Base-by-base conservation (phyloP, 2,888 invertebrate genomes). In the Tillus elongatus region DNA sequence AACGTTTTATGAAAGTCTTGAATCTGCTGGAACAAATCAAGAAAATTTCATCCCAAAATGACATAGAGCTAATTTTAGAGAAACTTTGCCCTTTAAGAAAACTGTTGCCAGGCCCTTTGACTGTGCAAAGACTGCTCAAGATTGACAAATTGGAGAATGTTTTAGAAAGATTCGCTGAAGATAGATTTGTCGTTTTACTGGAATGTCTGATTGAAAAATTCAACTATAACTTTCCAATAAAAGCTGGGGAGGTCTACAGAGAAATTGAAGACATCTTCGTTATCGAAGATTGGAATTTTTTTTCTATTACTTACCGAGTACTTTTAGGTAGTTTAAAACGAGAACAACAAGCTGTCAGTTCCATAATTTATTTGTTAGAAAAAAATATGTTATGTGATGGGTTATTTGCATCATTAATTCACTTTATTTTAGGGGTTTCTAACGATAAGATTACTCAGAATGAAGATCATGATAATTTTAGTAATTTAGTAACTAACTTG, bases 51-150 rank as follows among this genome's bases (percentile, higher is more conserved):
- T 64, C 64, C n/a, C 45, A 59, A 9, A 50, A 47, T 14, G 64
- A 70, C 45, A 57, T 63, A 4, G 47, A 54, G 2, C 44, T 42
- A 12, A 57, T 70, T 32, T 49, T 62, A 35, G 33, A 36, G 2
- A 44, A 53, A 16, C 45, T 71, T 30, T 46, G 54, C 12, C 39
- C 56, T 8, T 36, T 72, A 3, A 39, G 59, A 14, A 44, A 58
- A 24, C 51, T 58, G 30, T 51, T 70, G 35, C 71, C 72, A 2
- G 77, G 77, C 4, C 71, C 75, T 0, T 52, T 77, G 15, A 85
- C 83, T 0, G 70, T 77, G 11, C 80, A 84, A 56, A 79, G 76
- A 56, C 60, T 83, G n/a, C 54, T 64, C 8, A 65, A 67, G 24
- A 44, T 71, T 2, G 83, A 85, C 58, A 44, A 50, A 9, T 57